These are phyloP conservation scores for Noctuana brunneofusca DNA, from an alignment of 2,888 invertebrate species.

Conservation along the genomic window DNA sequence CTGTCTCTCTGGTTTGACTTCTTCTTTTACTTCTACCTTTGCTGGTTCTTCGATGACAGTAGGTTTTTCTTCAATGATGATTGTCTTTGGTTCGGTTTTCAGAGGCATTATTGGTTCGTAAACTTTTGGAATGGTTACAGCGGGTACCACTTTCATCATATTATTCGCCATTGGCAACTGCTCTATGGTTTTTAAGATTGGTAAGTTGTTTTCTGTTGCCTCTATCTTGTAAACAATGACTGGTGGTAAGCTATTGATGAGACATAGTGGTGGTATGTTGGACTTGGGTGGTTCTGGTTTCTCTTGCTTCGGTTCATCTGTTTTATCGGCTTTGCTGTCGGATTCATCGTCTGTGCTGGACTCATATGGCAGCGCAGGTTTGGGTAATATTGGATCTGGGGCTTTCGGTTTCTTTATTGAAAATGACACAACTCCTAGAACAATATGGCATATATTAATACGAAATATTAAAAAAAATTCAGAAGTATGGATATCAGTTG, in stretches of 20 bases:
- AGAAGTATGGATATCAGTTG: too few species aligned
- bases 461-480: too few species aligned
- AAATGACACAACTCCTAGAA: constrained; percentile 89
- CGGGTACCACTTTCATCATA: constrained; percentile 41
- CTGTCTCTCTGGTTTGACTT: constrained; percentile 37
- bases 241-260: constrained; percentile 53
- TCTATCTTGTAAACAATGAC: constrained; percentile 69
- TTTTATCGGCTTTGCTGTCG: constrained; percentile 51
- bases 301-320: constrained; percentile 43
- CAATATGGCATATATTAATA: too few species aligned
- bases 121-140: constrained; percentile 12
- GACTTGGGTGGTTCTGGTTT: constrained; percentile 41
- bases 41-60: constrained; percentile 37
- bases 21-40: constrained; percentile 37
- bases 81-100: constrained; percentile 36
- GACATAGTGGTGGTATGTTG: constrained; percentile 43
- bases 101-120: constrained; percentile 34
- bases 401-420: constrained; percentile 93
- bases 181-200: constrained; percentile 49
- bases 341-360: constrained; percentile 87
- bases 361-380: constrained; percentile 89
- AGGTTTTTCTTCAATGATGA: constrained; percentile 14
- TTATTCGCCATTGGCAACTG: constrained; percentile 38
- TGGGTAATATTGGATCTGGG: constrained; percentile 84
- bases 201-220: constrained; percentile 51